Evolutionary conservation across 1,140 invertebrate species (phyloP).

Genomic region (Bombus cullumanus): DNA sequence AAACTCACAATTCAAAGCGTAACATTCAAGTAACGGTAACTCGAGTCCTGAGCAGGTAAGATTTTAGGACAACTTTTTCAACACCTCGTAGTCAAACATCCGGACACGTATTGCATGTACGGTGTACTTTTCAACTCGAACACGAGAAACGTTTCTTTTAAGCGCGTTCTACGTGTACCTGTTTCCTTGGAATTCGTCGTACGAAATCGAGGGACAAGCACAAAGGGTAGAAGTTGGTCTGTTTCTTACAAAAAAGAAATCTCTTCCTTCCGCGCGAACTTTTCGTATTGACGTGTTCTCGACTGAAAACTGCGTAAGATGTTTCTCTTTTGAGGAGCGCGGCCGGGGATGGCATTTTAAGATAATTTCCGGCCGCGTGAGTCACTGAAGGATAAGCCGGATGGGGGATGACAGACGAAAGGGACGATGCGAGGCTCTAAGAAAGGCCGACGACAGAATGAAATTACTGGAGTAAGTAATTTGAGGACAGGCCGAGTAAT

Average conservation of each 20-base stretch:
- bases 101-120: neutral
- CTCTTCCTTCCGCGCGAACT: constrained; percentile 6
- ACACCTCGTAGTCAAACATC: neutral
- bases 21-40: neutral
- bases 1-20: too few relatives aligned
- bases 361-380: constrained; percentile 47
- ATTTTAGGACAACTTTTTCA: neutral
- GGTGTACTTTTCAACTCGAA: neutral
- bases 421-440: neutral
- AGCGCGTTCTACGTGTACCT: neutral
- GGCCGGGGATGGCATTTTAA: constrained; percentile 32
- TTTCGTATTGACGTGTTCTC: constrained; percentile 37
- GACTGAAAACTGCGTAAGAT: constrained; percentile 53
- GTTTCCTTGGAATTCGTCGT: neutral
- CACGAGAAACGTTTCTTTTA: neutral
- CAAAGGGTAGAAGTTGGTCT: constrained; percentile 25
- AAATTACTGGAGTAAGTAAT: constrained; percentile 72
- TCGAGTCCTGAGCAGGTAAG: neutral
- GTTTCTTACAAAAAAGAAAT: neutral
- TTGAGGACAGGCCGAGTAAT: constrained; percentile 66
- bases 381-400: constrained; percentile 29
- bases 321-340: constrained; percentile 27
- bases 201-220: neutral
- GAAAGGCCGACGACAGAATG: constrained; percentile 44
- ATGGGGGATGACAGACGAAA: neutral